Evolutionary conservation across 2,797 vertebrate species (phyloP).

Genomic region (Phoeniculus purpureus): DNA sequence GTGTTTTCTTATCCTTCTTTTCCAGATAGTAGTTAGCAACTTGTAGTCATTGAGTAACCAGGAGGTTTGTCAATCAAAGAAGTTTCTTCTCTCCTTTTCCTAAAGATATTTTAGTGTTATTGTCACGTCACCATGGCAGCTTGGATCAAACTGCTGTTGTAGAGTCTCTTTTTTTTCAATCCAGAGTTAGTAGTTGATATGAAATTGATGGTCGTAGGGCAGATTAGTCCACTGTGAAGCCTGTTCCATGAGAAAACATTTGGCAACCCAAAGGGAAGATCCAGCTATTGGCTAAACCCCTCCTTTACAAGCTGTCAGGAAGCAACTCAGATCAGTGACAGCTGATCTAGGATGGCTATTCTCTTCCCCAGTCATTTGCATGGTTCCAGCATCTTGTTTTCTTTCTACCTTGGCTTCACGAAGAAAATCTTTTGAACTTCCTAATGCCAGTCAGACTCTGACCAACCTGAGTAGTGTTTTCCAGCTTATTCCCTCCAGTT

Average conservation of each 20-base stretch:
- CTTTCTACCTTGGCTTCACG: conserved; percentile 9
- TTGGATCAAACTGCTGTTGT: neutral
- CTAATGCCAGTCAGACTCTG: conserved; percentile 4
- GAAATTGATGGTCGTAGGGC: neutral
- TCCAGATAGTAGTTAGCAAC: neutral
- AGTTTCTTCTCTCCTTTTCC: neutral
- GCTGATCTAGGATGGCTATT: conserved; percentile 30
- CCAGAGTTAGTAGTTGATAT: neutral
- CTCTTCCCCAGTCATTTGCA: neutral
- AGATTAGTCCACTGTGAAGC: neutral
- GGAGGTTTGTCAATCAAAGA: neutral
- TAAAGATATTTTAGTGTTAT: neutral
- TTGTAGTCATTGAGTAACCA: neutral
- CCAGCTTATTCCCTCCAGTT: neutral
- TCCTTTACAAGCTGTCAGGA: conserved; percentile 12
- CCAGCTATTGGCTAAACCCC: conserved; percentile 6
- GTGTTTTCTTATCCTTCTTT: neutral
- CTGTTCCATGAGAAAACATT: conserved; percentile 1
- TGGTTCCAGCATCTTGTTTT: conserved; percentile 1
- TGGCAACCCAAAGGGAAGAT: conserved; percentile 4
- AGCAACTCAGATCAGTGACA: conserved; percentile 13
- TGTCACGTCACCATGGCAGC: neutral
- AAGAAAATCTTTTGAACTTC: neutral
- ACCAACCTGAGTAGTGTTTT: conserved; percentile 14
- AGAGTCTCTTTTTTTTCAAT: neutral